Conservation (phyloP, 1,140 invertebrate genomes). For the Delia radicum region DNA sequence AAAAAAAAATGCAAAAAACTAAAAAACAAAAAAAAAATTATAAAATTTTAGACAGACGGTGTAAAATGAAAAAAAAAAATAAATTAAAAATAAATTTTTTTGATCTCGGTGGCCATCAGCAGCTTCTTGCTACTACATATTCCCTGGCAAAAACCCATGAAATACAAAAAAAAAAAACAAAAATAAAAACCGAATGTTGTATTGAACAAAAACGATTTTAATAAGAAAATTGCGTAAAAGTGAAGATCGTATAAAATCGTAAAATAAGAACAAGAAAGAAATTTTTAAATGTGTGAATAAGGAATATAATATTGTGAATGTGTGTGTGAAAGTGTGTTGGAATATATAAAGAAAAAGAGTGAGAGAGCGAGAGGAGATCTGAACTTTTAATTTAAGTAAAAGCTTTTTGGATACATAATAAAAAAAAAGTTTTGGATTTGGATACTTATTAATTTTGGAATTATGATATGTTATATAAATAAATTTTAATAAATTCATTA, state of each 20-base stretch:
- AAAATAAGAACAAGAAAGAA: not conserved
- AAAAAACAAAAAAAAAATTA: constrained; percentile 2
- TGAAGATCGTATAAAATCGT: not conserved
- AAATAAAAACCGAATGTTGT: not conserved
- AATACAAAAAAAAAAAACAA: not conserved
- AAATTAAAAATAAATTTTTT: not conserved
- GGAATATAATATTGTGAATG: not conserved
- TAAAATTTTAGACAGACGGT: not conserved
- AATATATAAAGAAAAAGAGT: not conserved
- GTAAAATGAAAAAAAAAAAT: not conserved
- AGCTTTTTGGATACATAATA: not conserved
- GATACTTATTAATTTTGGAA: not conserved
- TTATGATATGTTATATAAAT: not conserved
- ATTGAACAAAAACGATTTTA: not conserved
- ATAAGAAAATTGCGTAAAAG: not conserved
- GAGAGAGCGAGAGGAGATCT: not conserved
- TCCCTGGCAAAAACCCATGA: constrained; percentile 20
- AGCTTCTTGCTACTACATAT: not conserved
- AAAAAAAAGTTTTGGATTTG: not conserved
- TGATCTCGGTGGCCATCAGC: not conserved
- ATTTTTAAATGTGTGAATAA: not conserved
- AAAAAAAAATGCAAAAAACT: constrained; percentile 20
- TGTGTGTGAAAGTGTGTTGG: not conserved
- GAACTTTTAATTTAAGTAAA: not conserved
- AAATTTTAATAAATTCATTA: not conserved